phyloP scores from a whole-genome alignment of 2,888 invertebrate genomes.

The Cephus nigrinus region DNA sequence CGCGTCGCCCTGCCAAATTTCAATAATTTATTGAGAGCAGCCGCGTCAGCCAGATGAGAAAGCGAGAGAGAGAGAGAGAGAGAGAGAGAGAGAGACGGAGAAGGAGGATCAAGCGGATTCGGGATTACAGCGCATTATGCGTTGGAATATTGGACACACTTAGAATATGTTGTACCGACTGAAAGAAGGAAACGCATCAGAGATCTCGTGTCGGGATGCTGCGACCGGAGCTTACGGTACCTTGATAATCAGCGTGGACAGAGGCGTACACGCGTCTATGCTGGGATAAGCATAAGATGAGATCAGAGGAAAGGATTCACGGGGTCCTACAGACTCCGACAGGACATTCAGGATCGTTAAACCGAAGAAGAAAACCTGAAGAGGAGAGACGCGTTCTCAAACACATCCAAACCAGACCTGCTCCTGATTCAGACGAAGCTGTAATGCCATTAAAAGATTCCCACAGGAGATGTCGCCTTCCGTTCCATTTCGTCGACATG shows the following conservation, averaged over 20 bases:
- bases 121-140: background rate
- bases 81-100: background rate
- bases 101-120: background rate
- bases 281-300: slow-evolving; percentile 31
- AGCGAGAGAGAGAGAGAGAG: background rate
- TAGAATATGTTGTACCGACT: background rate
- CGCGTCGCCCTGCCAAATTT: slow-evolving; percentile 45
- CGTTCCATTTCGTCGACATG: background rate
- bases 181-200: slow-evolving; percentile 1
- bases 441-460: slow-evolving; percentile 29
- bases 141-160: background rate
- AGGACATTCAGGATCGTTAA: slow-evolving; percentile 38
- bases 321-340: slow-evolving; percentile 10
- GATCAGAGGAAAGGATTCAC: slow-evolving; percentile 1
- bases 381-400: background rate
- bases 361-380: slow-evolving; percentile 11
- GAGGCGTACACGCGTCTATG: slow-evolving; percentile 44
- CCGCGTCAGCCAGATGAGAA: background rate
- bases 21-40: slow-evolving; percentile 42
- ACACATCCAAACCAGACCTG: slow-evolving; percentile 36
- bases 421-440: slow-evolving; percentile 36
- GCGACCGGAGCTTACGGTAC: slow-evolving; percentile 42
- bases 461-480: slow-evolving; percentile 19
- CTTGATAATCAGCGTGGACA: slow-evolving; percentile 55
- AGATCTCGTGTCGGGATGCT: slow-evolving; percentile 1